A percentile compares a stretch with the other conserved stretches of the same genome.
These are phyloP conservation scores for Xylota segnis DNA, from an alignment of 2,888 invertebrate genomes.

Conservation along the genomic window DNA sequence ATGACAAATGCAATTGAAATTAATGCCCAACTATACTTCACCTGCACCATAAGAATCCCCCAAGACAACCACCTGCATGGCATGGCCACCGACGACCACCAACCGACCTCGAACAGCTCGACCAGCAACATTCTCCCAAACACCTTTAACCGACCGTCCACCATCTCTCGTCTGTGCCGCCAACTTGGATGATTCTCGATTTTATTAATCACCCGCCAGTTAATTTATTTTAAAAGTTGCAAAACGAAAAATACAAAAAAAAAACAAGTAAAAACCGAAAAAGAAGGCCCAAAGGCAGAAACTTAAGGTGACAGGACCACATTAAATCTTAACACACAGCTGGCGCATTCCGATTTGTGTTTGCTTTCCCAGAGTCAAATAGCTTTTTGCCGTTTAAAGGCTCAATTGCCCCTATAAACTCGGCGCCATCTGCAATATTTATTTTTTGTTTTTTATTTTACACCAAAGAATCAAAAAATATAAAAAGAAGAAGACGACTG, in stretches of 20 bases:
- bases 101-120: constrained; percentile 2
- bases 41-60: constrained; percentile 43
- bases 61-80: constrained; percentile 50
- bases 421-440: constrained; percentile 59
- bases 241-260: constrained; percentile 46
- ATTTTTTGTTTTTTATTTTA: not conserved
- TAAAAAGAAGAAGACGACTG: constrained; percentile 1
- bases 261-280: constrained; percentile 28
- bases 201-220: constrained; percentile 70
- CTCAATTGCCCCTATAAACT: constrained; percentile 31
- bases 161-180: not conserved
- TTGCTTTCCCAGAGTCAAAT: constrained; percentile 32
- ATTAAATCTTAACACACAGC: constrained; percentile 74
- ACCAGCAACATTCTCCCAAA: constrained; percentile 20
- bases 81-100: constrained; percentile 11
- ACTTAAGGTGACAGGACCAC: constrained; percentile 70
- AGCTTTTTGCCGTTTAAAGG: constrained; percentile 42
- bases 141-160: constrained; percentile 31
- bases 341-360: constrained; percentile 71
- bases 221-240: constrained; percentile 66
- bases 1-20: constrained; percentile 63
- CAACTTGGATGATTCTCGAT: constrained; percentile 25
- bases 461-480: not conserved
- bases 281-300: constrained; percentile 25
- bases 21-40: constrained; percentile 55